Evolutionary conservation across 2,113 vertebrate species (phyloP).

Genomic region (Takifugu bimaculatus): DNA sequence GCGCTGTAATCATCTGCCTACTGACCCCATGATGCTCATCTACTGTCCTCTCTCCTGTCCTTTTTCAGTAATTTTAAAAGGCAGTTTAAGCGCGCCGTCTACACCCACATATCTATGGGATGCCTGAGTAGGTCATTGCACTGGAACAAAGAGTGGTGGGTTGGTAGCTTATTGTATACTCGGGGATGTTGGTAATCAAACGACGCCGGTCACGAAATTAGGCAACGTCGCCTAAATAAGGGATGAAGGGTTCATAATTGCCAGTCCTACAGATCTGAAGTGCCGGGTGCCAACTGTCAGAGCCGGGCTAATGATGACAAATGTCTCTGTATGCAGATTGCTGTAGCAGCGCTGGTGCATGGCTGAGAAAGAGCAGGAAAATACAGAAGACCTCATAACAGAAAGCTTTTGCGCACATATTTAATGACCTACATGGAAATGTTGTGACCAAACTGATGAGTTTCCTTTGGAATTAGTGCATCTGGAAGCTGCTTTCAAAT

Average conservation of each 20-base stretch:
- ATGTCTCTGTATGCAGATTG: slow-evolving; percentile 98
- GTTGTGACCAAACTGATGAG: slow-evolving; percentile 37
- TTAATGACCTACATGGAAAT: slow-evolving; percentile 63
- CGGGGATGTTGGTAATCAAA: slow-evolving; percentile 68
- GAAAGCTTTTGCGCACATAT: slow-evolving; percentile 60
- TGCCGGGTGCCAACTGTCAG: slow-evolving; percentile 98
- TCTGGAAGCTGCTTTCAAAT: slow-evolving; percentile 28
- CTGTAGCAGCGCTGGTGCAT: slow-evolving; percentile 65
- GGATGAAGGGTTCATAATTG: slow-evolving; percentile 86
- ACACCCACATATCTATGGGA: slow-evolving; percentile 15
- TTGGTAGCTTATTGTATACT: slow-evolving; percentile 27
- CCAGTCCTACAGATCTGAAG: slow-evolving; percentile 91
- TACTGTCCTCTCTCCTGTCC: slow-evolving; percentile 40
- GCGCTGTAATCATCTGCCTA: slow-evolving; percentile 76
- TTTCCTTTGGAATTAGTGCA: slow-evolving; percentile 40
- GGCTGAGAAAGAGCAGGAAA: slow-evolving; percentile 58
- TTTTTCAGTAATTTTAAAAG: slow-evolving; percentile 45
- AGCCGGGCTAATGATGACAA: slow-evolving; percentile 99
- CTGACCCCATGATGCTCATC: slow-evolving; percentile 73
- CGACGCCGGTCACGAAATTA: slow-evolving; percentile 75
- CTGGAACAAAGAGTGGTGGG: slow-evolving; percentile 35
- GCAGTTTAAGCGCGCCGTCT: slow-evolving; percentile 49
- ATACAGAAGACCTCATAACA: slow-evolving; percentile 52
- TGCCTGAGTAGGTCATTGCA: slow-evolving; percentile 15
- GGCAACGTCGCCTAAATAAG: slow-evolving; percentile 80